Percentiles rank a stretch among this genome's conserved stretches.
Conservation (phyloP, 2,113 vertebrate genomes). For the Chaenocephalus aceratus region DNA sequence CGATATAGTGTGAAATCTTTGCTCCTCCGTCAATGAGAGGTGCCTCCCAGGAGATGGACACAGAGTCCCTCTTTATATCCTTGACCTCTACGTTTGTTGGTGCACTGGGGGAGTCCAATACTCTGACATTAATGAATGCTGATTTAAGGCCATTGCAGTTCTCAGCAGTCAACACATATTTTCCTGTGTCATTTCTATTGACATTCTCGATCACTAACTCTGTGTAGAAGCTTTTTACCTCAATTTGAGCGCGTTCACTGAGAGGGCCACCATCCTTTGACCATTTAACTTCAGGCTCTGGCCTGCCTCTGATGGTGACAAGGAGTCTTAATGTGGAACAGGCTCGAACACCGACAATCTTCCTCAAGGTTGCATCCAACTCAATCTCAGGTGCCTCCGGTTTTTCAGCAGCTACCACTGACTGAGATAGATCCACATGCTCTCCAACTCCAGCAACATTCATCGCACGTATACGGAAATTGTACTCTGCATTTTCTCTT, state of each 20-base stretch:
- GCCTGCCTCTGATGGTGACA: conserved; percentile 94
- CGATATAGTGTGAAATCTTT: conserved; percentile 95
- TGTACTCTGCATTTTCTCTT: conserved; percentile 93
- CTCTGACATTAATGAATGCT: conserved; percentile 95
- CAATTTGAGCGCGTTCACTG: conserved; percentile 91
- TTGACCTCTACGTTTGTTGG: conserved; percentile 90
- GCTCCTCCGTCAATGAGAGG: conserved; percentile 96
- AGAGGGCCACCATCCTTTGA: conserved; percentile 90
- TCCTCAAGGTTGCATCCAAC: conserved; percentile 92
- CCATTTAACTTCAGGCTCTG: conserved; percentile 97
- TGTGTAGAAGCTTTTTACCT: conserved; percentile 92
- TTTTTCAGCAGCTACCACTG: conserved; percentile 90
- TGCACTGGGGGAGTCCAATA: conserved; percentile 95
- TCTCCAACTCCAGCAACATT: conserved; percentile 95
- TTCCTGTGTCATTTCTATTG: conserved; percentile 94
- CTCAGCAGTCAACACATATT: conserved; percentile 93
- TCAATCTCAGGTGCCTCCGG: conserved; percentile 95
- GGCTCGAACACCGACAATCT: conserved; percentile 91
- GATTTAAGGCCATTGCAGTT: conserved; percentile 94
- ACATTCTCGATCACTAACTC: conserved; percentile 96
- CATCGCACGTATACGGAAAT: conserved; percentile 93
- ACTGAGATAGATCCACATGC: conserved; percentile 86
- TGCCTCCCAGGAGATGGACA: conserved; percentile 92
- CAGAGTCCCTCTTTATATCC: conserved; percentile 93
- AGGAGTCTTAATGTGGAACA: conserved; percentile 92